A percentile compares a stretch with the other conserved stretches of the same genome.
phyloP scores from a whole-genome alignment of 1,140 invertebrate genomes.

The Oedothorax gibbosus region DNA sequence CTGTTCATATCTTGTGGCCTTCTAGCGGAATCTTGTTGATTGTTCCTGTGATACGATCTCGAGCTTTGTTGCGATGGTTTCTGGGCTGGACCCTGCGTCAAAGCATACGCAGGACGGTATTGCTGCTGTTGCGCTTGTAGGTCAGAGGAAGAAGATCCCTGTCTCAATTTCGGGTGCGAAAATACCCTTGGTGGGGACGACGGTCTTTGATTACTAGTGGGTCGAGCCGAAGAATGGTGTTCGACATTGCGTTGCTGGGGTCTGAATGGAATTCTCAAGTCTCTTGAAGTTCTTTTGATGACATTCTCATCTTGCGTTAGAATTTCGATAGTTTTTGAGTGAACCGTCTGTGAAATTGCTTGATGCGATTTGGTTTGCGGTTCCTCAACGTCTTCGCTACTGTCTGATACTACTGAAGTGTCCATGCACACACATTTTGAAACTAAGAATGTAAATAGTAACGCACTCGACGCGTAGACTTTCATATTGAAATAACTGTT shows the following conservation, averaged over 20 bases:
- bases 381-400: too few species aligned
- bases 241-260: not conserved
- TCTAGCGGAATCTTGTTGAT: not conserved
- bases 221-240: not conserved
- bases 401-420: too few species aligned
- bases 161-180: not conserved
- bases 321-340: too few species aligned
- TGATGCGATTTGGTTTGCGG: too few species aligned
- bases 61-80: not conserved
- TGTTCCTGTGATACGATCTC: not conserved
- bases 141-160: not conserved
- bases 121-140: slow-evolving; percentile 11
- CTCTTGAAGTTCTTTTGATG: slow-evolving; percentile 13
- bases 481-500: too few species aligned
- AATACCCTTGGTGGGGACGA: not conserved
- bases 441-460: too few species aligned
- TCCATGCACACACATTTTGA: too few species aligned
- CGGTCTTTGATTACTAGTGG: not conserved
- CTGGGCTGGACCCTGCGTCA: not conserved
- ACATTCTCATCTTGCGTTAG: not conserved
- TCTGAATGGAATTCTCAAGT: slow-evolving; percentile 25
- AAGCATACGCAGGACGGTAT: slow-evolving; percentile 19
- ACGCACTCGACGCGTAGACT: too few species aligned
- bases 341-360: too few species aligned
- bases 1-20: not conserved